Evolutionary conservation across 2,113 vertebrate species (phyloP), one percentile per base, ranked within the genome.

Genomic region (Megalops atlanticus): DNA sequence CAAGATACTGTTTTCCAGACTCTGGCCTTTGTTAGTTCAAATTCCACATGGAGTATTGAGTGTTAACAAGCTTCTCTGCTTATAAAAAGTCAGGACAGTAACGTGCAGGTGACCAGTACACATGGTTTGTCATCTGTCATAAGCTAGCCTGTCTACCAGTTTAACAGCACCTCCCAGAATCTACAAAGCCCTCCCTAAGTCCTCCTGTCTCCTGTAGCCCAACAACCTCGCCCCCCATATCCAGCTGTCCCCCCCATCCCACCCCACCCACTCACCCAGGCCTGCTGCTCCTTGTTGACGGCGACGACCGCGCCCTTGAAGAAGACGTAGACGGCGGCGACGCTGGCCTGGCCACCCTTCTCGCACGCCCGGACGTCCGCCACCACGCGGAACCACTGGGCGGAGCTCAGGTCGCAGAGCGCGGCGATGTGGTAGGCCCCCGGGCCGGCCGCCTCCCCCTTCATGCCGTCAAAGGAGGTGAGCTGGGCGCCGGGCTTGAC

Each of bases 301-400:
- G 85, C 52, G 27, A 94, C 52, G 5, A 49, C 43, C 39, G 86
- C 72, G 27, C 79, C 74, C n/a, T 89, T 87, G 80, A 92, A 89
- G 83, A 89, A 93, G 73, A 93, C 78, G 0, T 91, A 86, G 35
- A 94, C 74, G 0, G 81, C 68, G 5, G 74, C 80, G 7, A 87
- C 88, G n/a, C 70, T 2, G 0, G 84, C 77, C 2, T 82, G 36
- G 0, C 39, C 35, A 0, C 78, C 77, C 11, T 49, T 83, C 0
- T 24, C 78, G 82, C 92, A 93, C 39, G 84, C 69, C 35, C 87
- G 85, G 73, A 91, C 58, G 0, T 92, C 88, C 72, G 87, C 88
- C 36, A 93, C 91, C 69, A 93, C 90, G 0, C 92, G 89, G 92
- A 94, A 94, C 94, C 93, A 94, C 27, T 84, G 73, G 2, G 36